Evolutionary conservation across 2,888 invertebrate species (phyloP).

Genomic region (Sthenelais limicola): DNA sequence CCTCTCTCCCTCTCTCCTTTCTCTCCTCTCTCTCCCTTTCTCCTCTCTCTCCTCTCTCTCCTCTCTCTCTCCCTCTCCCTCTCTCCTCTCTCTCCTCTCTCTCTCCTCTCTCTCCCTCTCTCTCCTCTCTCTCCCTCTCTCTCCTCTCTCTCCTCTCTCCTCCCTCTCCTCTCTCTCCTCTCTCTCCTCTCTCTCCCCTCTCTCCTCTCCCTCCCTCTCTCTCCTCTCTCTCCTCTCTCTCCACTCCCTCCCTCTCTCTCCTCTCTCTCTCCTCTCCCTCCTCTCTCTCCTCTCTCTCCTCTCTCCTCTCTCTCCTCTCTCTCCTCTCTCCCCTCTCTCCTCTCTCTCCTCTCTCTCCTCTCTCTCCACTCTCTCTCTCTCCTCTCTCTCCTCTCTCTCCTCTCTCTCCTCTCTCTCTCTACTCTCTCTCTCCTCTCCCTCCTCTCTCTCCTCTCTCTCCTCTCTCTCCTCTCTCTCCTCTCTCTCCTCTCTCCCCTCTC

Average conservation of each 20-base stretch:
- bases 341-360: neutral
- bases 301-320: constrained; percentile 2
- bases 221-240: neutral
- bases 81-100: neutral
- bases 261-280: neutral
- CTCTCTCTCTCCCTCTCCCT: constrained; percentile 2
- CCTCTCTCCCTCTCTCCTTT: neutral
- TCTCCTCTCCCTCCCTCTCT: neutral
- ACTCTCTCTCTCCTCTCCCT: neutral
- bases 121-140: neutral
- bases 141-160: neutral
- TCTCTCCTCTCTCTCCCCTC: neutral
- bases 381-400: constrained; percentile 4
- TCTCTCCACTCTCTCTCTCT: neutral
- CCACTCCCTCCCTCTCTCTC: neutral
- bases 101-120: neutral
- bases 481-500: neutral
- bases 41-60: neutral
- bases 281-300: neutral
- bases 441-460: neutral
- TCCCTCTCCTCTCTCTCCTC: neutral
- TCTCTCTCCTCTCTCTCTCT: neutral
- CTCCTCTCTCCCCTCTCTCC: neutral
- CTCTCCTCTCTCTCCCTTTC: neutral
- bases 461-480: neutral